Percentiles rank a stretch among this genome's conserved stretches.
Evolutionary conservation across 2,113 vertebrate genomes (phyloP).

Genomic region (Ardeotis arabs): DNA sequence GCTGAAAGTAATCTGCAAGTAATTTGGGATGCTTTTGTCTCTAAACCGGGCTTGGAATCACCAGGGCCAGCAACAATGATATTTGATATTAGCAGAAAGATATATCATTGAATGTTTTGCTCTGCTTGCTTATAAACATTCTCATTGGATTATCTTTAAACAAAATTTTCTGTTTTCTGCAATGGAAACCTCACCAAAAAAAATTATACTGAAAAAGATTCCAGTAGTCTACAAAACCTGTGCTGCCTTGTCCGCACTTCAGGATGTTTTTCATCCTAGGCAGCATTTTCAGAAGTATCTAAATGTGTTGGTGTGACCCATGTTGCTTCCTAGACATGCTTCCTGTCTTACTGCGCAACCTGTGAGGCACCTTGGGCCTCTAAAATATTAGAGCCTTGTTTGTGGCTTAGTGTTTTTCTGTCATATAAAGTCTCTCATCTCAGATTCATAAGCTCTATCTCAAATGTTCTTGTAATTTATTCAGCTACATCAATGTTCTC

Average conservation of each 20-base stretch:
- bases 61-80: not conserved
- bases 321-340: not conserved
- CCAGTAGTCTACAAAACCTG: not conserved
- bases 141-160: not conserved
- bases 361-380: not conserved
- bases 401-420: not conserved
- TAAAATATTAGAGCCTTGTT: not conserved
- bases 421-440: not conserved
- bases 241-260: not conserved
- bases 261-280: not conserved
- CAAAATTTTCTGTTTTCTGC: not conserved
- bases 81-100: slow-evolving; percentile 25
- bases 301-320: too few relatives aligned
- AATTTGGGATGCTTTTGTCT: slow-evolving; percentile 6
- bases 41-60: not conserved
- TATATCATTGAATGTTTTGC: slow-evolving; percentile 8
- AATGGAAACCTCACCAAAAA: not conserved
- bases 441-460: not conserved
- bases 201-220: not conserved
- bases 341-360: not conserved
- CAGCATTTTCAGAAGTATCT: not conserved
- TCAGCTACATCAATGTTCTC: not conserved
- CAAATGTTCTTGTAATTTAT: not conserved
- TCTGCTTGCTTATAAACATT: not conserved
- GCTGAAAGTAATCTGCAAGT: slow-evolving; percentile 29